Percentiles rank a stretch among this genome's conserved stretches.
These are phyloP conservation scores for Aplochiton taeniatus DNA, from an alignment of 2,797 vertebrate species.

Conservation along the genomic window DNA sequence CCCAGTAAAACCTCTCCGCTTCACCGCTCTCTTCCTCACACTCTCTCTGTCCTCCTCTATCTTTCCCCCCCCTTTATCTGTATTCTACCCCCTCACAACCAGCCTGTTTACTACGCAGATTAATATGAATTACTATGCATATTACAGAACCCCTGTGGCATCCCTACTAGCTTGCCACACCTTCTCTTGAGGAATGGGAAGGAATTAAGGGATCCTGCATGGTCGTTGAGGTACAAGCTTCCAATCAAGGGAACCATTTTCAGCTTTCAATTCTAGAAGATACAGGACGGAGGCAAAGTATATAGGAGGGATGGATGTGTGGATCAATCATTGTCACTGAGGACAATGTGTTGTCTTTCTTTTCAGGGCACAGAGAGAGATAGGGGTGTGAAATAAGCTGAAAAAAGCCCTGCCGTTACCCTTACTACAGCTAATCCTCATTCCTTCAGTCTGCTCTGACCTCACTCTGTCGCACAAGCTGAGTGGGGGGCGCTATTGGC, in stretches of 20 bases:
- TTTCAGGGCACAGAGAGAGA: slow-evolving; percentile 12
- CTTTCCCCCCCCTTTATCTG: background rate
- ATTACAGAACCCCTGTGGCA: too few species aligned
- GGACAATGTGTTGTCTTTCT: slow-evolving; percentile 8
- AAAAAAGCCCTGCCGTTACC: slow-evolving; percentile 34
- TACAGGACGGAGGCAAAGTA: too few species aligned
- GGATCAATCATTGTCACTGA: slow-evolving; percentile 6
- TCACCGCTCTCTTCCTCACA: background rate
- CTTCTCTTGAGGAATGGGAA: too few species aligned
- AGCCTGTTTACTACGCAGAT: too few species aligned
- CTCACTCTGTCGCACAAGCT: slow-evolving; percentile 63
- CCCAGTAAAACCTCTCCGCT: slow-evolving; percentile 9
- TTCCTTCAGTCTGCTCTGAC: slow-evolving; percentile 63
- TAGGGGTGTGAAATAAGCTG: slow-evolving; percentile 51
- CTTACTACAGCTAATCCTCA: slow-evolving; percentile 62
- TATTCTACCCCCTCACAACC: background rate
- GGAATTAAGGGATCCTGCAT: too few species aligned
- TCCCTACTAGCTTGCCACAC: too few species aligned
- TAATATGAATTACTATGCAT: too few species aligned
- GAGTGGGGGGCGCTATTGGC: slow-evolving; percentile 59
- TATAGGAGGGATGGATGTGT: background rate
- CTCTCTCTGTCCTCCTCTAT: background rate
- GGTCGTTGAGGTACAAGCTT: too few species aligned
- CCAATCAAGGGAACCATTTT: too few species aligned
- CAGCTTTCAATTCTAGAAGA: too few species aligned